phyloP scores from a whole-genome alignment of 2,888 invertebrate species.

The Portevinia maculata region DNA sequence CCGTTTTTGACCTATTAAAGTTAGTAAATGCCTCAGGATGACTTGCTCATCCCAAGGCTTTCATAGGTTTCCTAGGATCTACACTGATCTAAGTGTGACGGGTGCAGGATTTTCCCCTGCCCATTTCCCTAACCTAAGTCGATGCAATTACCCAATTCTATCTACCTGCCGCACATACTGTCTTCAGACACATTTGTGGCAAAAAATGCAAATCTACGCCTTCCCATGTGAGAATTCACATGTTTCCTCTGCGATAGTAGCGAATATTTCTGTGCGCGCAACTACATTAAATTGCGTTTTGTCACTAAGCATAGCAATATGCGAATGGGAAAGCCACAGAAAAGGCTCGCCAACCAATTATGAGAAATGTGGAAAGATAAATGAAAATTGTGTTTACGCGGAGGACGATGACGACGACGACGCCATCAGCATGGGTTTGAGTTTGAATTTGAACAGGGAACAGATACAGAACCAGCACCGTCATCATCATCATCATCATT shows the following conservation, averaged over 20 bases:
- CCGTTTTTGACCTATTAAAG: no score
- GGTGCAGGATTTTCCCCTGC: no score
- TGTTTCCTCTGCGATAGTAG: conserved; percentile 22
- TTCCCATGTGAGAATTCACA: conserved; percentile 30
- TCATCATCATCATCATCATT: conserved; percentile 33
- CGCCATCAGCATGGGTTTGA: conserved; percentile 34
- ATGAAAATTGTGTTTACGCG: conserved; percentile 27
- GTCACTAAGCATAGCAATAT: conserved; percentile 58
- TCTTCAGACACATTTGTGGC: background rate
- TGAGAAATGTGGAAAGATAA: conserved; percentile 53
- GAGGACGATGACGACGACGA: conserved; percentile 8
- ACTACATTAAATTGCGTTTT: conserved; percentile 63
- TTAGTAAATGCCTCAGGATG: no score
- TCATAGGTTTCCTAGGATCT: no score
- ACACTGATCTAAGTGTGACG: no score
- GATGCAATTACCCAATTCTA: no score
- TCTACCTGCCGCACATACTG: conserved; percentile 41
- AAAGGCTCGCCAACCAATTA: conserved; percentile 55
- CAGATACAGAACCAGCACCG: conserved; percentile 7
- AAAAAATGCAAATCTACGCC: background rate
- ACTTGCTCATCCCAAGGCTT: no score
- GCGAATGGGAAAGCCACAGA: conserved; percentile 1
- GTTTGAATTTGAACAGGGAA: background rate
- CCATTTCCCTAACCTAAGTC: no score
- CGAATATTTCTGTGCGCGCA: conserved; percentile 34